Conservation (phyloP, 2,888 invertebrate genomes). For the Acanthoscelides obtectus region DNA sequence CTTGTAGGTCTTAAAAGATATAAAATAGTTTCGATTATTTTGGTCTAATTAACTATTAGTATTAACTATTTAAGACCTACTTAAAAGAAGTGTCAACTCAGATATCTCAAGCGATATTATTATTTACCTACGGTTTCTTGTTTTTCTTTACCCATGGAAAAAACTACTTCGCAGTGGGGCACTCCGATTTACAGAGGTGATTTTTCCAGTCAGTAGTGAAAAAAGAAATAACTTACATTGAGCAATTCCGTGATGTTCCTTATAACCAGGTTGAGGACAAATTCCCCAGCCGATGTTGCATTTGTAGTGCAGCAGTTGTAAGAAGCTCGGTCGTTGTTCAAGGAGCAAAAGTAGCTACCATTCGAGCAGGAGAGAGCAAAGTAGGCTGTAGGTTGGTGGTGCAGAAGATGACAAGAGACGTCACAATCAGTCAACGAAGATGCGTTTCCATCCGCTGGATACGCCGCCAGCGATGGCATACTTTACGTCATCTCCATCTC, state of each 20-base stretch:
- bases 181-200: too few relatives aligned
- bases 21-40: too few relatives aligned
- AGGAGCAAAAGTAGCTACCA: not conserved
- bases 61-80: too few relatives aligned
- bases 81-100: too few relatives aligned
- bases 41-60: too few relatives aligned
- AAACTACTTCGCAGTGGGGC: too few relatives aligned
- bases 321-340: not conserved
- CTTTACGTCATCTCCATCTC: not conserved
- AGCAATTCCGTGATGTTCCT: not conserved
- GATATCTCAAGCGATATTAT: too few relatives aligned
- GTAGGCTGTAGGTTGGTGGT: not conserved
- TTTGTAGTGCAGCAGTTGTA: not conserved
- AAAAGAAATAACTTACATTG: not conserved
- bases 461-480: not conserved
- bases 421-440: not conserved
- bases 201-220: too few relatives aligned
- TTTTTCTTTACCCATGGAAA: too few relatives aligned
- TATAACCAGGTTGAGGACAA: not conserved
- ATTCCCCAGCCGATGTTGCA: not conserved
- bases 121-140: too few relatives aligned
- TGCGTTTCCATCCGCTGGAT: not conserved
- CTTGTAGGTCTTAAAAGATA: too few relatives aligned
- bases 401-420: not conserved
- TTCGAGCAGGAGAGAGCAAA: not conserved